A percentile compares a stretch with the other conserved stretches of the same genome.
These are phyloP conservation scores for Montipora capitata DNA, from an alignment of 92 coral and sea anemone genomes.

Conservation along the genomic window DNA sequence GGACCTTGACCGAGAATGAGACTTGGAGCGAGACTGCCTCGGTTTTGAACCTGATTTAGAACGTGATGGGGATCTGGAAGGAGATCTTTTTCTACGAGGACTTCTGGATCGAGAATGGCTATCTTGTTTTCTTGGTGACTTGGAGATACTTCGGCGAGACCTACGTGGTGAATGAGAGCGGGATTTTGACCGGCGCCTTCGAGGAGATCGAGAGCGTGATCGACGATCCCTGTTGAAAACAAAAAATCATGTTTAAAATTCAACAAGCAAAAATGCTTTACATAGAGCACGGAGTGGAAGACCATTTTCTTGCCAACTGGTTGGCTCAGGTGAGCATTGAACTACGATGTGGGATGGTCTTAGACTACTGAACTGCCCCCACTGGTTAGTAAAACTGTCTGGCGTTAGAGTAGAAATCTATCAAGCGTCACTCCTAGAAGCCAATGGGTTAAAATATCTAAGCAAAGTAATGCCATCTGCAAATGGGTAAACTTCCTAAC, in stretches of 20 bases:
- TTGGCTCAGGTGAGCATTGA: no score
- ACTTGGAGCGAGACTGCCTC: conserved; percentile 76
- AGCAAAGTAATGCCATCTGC: no score
- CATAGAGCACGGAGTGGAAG: no score
- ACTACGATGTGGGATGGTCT: no score
- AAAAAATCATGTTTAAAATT: background rate
- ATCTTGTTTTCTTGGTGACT: conserved; percentile 65
- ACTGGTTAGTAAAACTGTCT: no score
- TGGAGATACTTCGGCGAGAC: conserved; percentile 50
- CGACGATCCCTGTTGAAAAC: conserved; percentile 37
- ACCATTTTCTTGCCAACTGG: no score
- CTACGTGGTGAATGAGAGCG: conserved; percentile 80
- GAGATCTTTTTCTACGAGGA: conserved; percentile 74
- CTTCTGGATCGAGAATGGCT: conserved; percentile 68
- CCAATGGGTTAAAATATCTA: no score
- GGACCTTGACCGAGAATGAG: conserved; percentile 77
- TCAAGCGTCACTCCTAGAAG: no score
- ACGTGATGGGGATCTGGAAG: conserved; percentile 60
- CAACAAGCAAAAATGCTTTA: no score
- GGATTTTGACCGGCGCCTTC: conserved; percentile 63
- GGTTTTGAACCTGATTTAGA: conserved; percentile 77
- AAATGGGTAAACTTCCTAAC: no score
- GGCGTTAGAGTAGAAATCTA: no score
- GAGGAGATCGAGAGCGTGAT: conserved; percentile 80
- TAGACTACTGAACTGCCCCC: no score